Base-by-base conservation (phyloP, 2,113 vertebrate genomes). In the Hemichromis elongatus region DNA sequence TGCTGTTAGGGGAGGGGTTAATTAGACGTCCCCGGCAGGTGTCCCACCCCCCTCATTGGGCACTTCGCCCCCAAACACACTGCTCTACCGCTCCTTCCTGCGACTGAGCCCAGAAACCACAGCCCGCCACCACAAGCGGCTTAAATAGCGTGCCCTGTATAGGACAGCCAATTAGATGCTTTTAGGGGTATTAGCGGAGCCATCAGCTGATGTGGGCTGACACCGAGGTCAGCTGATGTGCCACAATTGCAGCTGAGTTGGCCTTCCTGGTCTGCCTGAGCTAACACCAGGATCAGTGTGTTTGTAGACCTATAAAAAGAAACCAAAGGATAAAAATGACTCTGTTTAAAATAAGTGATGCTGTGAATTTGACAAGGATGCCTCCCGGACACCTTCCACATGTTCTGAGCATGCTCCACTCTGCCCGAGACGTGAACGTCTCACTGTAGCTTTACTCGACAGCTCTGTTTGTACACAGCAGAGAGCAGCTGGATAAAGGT, bases 351-450 rank as follows among this genome's bases (percentile, higher is more conserved):
- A 63, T 63, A 37, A n/a, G 30, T 8, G 6, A 63, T 63, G 30
- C 37, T 37, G 10, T 18, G 30, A 3, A 12, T 35, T 61, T 61
- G 30, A 61, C 18, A 2, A 4, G 30, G 2, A 12, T 7, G 30
- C 54, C 4, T 56, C 24, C 54, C 4, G 24, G 11, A 24, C 24
- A 26, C 24, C 59, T 35, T n/a, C 10, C 40, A 42, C 4, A 42
- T 42, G 40, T 42, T 42, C 30, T 35, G 57, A 35, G 33, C 1
- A 1, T 35, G 57, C 3, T 30, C 18, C 0, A n/a, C 59, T 0
- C 5, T 12, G 12, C 2, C 61, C 2, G 0, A 13, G 59, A 66
- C 59, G 19, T 37, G 61, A 37, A 63, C 28, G 2, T 3, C 59
- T 63, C 30, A 6, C 18, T n/a, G 59, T 63, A 10, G 18, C 33